phyloP scores from a whole-genome alignment of 2,797 vertebrate species.

The Spea hammondii region DNA sequence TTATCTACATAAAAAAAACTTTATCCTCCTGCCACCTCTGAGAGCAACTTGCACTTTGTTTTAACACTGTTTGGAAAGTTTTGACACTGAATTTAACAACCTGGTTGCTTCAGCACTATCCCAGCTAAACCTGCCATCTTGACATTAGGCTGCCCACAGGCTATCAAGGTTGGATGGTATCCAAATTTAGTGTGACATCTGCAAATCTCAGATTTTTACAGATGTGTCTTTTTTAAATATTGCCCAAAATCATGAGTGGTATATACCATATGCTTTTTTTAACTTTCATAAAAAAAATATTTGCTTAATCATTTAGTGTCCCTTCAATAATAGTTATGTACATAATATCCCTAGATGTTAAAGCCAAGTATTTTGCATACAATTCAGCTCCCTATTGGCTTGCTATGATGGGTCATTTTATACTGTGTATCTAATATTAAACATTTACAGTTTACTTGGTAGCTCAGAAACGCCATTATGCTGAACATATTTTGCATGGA shows the following conservation, averaged over 20 bases:
- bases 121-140: constrained; percentile 16
- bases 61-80: constrained; percentile 35
- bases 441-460: constrained; percentile 4
- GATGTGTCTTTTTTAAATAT: constrained; percentile 3
- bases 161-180: neutral
- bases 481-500: neutral
- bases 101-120: constrained; percentile 1
- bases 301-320: constrained; percentile 35
- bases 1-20: constrained; percentile 17
- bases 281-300: constrained; percentile 14
- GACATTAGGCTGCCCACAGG: constrained; percentile 8
- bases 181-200: constrained; percentile 4
- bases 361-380: constrained; percentile 29
- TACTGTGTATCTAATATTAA: constrained; percentile 6
- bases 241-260: neutral
- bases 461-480: neutral
- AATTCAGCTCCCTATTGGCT: neutral
- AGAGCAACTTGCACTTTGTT: constrained; percentile 27
- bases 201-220: constrained; percentile 13
- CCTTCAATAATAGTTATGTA: constrained; percentile 32
- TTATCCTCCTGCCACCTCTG: constrained; percentile 36
- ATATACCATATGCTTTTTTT: neutral
- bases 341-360: constrained; percentile 43
- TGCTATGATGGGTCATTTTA: constrained; percentile 2
- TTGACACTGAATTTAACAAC: constrained; percentile 15